Conservation (phyloP, 2,113 vertebrate genomes). For the Entelurus aequoreus region DNA sequence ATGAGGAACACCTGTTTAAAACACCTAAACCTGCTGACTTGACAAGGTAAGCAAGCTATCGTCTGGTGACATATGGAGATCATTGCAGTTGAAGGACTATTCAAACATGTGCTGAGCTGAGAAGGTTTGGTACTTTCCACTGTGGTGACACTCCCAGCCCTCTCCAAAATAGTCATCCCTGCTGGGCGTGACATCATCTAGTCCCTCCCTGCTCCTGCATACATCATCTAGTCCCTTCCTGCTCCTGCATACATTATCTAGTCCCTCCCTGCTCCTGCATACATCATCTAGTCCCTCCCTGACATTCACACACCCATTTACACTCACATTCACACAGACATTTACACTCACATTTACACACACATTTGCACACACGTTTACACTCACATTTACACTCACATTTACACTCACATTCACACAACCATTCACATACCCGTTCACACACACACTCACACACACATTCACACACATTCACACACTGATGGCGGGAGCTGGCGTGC, state of each 20-base stretch:
- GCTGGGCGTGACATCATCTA: too few species aligned
- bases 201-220: neutral
- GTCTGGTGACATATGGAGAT: neutral
- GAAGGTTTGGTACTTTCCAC: constrained; percentile 24
- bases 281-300: neutral
- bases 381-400: too few species aligned
- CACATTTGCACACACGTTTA: too few species aligned
- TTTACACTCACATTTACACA: too few species aligned
- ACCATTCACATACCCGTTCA: too few species aligned
- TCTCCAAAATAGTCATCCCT: constrained; percentile 14
- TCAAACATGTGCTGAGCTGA: neutral
- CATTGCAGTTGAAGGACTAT: neutral
- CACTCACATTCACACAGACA: too few species aligned
- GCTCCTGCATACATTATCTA: neutral
- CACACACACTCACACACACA: too few species aligned
- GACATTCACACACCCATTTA: too few species aligned
- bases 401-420: too few species aligned
- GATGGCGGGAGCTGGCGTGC: too few species aligned
- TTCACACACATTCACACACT: too few species aligned
- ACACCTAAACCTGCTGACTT: neutral
- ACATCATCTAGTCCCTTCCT: neutral
- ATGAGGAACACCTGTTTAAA: too few species aligned
- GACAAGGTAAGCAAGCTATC: neutral
- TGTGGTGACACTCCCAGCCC: constrained; percentile 4
- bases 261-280: neutral